Percentiles rank a stretch among this genome's conserved stretches.
Evolutionary conservation across 2,888 invertebrate species (phyloP).

Genomic region (Aporophyla lueneburgensis): DNA sequence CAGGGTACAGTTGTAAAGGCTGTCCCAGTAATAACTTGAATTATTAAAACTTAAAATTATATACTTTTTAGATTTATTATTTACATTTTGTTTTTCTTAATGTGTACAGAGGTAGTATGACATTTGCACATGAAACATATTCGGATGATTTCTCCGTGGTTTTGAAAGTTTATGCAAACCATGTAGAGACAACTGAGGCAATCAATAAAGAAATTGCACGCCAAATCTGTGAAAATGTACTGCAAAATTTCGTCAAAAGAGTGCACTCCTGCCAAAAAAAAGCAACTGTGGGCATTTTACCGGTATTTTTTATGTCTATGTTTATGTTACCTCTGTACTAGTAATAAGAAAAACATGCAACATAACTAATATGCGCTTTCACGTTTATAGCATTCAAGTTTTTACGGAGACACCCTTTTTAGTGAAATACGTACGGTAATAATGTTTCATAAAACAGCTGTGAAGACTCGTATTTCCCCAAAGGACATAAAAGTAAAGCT

Average conservation of each 20-base stretch:
- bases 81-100: too few relatives aligned
- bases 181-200: neutral
- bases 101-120: too few relatives aligned
- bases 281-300: neutral
- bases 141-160: neutral
- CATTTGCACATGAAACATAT: too few relatives aligned
- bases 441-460: slow-evolving; percentile 17
- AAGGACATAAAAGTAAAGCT: slow-evolving; percentile 48
- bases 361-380: too few relatives aligned
- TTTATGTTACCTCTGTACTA: neutral
- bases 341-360: neutral
- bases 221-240: too few relatives aligned
- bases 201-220: neutral
- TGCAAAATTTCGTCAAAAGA: too few relatives aligned
- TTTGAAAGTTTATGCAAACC: neutral
- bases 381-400: too few relatives aligned
- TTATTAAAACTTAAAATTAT: too few relatives aligned
- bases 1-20: slow-evolving; percentile 1
- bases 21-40: too few relatives aligned
- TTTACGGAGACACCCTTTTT: too few relatives aligned
- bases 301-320: neutral
- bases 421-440: slow-evolving; percentile 2
- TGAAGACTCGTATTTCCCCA: slow-evolving; percentile 23
- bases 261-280: neutral
- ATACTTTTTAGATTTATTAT: too few relatives aligned